Conservation (phyloP, 2,113 vertebrate genomes). For the Cervus canadensis region DNA sequence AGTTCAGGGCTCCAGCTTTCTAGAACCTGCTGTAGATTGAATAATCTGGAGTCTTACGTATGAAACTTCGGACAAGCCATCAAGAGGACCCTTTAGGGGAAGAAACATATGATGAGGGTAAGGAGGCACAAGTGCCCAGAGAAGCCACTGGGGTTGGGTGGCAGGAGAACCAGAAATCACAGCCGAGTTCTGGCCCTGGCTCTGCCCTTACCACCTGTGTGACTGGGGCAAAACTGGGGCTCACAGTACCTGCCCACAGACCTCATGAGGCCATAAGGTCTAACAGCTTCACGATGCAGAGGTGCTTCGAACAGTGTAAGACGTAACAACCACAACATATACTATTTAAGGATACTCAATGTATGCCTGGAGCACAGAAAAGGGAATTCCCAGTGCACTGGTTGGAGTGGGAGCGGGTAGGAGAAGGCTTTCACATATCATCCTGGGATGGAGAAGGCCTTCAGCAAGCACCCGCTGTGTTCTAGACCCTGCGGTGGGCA, state of each 20-base stretch:
- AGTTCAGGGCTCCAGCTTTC: not conserved
- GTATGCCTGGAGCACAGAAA: not conserved
- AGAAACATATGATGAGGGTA: not conserved
- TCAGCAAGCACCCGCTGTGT: not conserved
- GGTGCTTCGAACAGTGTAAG: not conserved
- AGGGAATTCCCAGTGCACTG: not conserved
- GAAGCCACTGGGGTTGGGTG: fast-evolving
- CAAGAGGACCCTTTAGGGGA: not conserved
- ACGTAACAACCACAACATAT: not conserved
- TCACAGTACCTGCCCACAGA: not conserved
- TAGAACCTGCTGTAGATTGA: not conserved
- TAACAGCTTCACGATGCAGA: not conserved
- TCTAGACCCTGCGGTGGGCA: not conserved
- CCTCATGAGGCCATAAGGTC: not conserved
- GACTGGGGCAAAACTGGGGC: not conserved
- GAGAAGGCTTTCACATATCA: not conserved
- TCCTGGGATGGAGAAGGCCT: not conserved
- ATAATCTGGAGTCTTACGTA: not conserved
- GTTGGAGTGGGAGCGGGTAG: not conserved
- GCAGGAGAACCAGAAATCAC: not conserved
- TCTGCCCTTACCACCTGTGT: not conserved
- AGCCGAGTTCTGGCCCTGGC: not conserved
- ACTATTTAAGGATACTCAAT: not conserved
- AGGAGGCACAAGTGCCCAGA: not conserved
- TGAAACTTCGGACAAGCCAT: not conserved